Conservation (phyloP, 1,140 invertebrate genomes). For the Magallana angulata region DNA sequence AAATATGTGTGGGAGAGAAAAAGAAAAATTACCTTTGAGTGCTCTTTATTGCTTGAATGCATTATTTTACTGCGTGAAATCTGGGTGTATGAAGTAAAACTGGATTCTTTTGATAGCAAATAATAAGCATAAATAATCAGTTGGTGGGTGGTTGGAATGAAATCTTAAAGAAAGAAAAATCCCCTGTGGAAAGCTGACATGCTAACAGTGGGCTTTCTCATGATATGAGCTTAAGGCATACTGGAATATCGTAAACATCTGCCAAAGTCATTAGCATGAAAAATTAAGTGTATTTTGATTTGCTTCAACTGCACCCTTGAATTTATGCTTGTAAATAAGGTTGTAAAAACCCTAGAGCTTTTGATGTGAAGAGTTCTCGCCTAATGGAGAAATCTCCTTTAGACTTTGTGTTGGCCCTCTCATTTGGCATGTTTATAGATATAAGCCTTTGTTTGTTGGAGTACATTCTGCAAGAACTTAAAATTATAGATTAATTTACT, state of each 20-base stretch:
- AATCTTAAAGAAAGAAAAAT: neutral
- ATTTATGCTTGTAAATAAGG: conserved; percentile 23
- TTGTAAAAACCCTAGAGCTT: neutral
- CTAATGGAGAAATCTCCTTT: neutral
- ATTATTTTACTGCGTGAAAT: neutral
- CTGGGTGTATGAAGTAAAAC: conserved; percentile 5
- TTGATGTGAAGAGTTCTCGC: neutral
- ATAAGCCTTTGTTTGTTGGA: no score
- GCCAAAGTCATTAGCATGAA: neutral
- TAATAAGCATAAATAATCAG: neutral
- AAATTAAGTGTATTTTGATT: conserved; percentile 33
- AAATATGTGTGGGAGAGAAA: conserved; percentile 12
- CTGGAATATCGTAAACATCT: conserved; percentile 18
- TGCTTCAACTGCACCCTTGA: neutral
- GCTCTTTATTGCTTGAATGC: conserved; percentile 13
- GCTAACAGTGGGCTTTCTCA: neutral
- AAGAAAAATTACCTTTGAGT: conserved; percentile 7
- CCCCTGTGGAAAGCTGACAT: neutral
- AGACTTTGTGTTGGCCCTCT: neutral
- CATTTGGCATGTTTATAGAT: no score
- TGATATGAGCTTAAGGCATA: neutral
- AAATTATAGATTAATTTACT: no score
- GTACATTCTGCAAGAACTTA: no score
- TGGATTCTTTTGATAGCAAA: neutral
- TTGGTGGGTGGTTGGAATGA: neutral